Base-by-base conservation (phyloP, 2,888 invertebrate species). In the Drosophila hawaiiensis region DNA sequence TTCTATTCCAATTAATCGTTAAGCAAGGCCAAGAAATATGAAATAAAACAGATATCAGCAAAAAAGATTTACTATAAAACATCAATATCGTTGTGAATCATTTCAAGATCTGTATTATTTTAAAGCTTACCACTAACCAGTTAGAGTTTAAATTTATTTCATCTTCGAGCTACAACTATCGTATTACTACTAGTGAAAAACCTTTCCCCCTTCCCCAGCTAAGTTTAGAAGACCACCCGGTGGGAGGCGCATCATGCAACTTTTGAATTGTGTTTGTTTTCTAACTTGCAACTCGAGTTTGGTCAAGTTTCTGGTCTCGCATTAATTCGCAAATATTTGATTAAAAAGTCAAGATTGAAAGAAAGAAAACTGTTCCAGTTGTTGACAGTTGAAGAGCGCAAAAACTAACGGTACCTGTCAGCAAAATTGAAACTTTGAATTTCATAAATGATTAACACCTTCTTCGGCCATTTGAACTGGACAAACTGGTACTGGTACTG, bases 391-490 rank as follows among this genome's bases (percentile, higher is more conserved):
- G 50, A 50, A 22, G 39, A 73, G 68, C 54, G 56, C 28, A 54
- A 6, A 39, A 56, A 33, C 62, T 81, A 81, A 82, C 78, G 78
- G 78, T 56, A 54, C 28, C 63, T 82, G 78, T 73, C 69, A 76
- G 74, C 73, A 82, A 82, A 91, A 91, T 89, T 84, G 80, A 83
- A 91, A 89, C 84, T 83, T 86, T 82, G 80, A 91, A 91, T 84
- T 68, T 73, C 70, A 90, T 84, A 90, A 91, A 83, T 84, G 86
- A 90, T 90, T 91, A 91, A 90, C 91, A 91, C 91, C 90, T 91
- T 78, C 71, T 90, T 16, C 25, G 47, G 90, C 82, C 89, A 84
- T 90, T 89, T 91, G 90, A 83, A 91, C 91, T 84, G 89, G 90
- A 84, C 86, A 91, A 90, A 90, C 90, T 78, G 80, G 90, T 70